Percentiles rank a stretch among this genome's conserved stretches.
phyloP scores from a whole-genome alignment of 2,113 vertebrate species.

The Aptenodytes forsteri region DNA sequence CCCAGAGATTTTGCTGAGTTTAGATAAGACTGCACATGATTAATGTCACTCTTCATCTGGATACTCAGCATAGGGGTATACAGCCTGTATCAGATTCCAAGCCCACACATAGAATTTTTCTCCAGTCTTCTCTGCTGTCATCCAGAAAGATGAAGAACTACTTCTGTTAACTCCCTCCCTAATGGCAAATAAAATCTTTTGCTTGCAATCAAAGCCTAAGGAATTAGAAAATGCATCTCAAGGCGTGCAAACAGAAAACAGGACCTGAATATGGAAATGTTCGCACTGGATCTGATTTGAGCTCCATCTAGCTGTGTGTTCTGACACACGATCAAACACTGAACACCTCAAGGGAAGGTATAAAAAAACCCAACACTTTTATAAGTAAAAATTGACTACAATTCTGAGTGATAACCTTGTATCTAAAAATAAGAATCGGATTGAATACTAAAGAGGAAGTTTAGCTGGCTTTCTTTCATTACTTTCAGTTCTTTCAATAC shows the following conservation, averaged over 20 bases:
- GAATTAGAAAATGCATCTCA: not conserved
- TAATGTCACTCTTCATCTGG: not conserved
- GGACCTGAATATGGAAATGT: not conserved
- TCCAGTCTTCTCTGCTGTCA: not conserved
- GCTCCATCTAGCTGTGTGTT: not conserved
- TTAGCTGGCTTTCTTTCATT: not conserved
- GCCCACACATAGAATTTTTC: not conserved
- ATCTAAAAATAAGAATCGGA: not conserved
- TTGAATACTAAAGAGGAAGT: not conserved
- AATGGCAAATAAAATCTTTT: not conserved
- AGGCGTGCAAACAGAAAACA: not conserved
- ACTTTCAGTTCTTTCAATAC: not conserved
- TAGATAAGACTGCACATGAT: slow-evolving; percentile 23
- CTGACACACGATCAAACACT: not conserved
- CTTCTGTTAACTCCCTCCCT: not conserved
- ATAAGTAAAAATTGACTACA: not conserved
- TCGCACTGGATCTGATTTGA: not conserved
- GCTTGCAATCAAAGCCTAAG: not conserved
- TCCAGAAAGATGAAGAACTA: not conserved
- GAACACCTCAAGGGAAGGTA: not conserved
- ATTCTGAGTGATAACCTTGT: not conserved
- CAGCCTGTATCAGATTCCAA: not conserved
- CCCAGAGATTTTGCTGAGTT: not conserved
- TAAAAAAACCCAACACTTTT: not conserved
- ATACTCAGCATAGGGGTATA: not conserved